phyloP scores from a whole-genome alignment of 2,888 invertebrate species.

The Drosophila bunnanda region DNA sequence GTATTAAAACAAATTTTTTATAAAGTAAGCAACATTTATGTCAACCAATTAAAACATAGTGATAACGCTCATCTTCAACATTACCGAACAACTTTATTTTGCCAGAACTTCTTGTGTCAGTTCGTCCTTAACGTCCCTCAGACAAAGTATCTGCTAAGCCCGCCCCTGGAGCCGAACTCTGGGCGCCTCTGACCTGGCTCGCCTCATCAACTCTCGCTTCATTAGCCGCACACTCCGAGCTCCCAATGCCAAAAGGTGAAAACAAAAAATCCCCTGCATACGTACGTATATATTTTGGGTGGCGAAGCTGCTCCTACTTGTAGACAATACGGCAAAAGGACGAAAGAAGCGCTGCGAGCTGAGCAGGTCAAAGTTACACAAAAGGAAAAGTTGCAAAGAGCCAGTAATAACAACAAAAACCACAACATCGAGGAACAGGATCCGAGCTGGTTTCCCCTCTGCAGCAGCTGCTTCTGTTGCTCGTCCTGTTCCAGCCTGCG shows the following conservation, averaged over 20 bases:
- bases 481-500: conserved; percentile 64
- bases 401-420: conserved; percentile 67
- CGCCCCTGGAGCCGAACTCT: neutral
- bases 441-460: conserved; percentile 28
- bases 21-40: neutral
- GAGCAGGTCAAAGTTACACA: conserved; percentile 62
- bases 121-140: neutral
- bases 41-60: neutral
- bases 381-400: conserved; percentile 70
- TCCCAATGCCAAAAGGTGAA: conserved; percentile 74
- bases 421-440: conserved; percentile 46
- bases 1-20: too few relatives aligned
- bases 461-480: conserved; percentile 13
- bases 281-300: conserved; percentile 13
- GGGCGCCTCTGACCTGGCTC: conserved; percentile 43
- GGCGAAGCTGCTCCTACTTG: conserved; percentile 43
- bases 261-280: conserved; percentile 45
- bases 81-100: neutral
- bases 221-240: conserved; percentile 73
- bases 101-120: neutral
- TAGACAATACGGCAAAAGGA: conserved; percentile 59
- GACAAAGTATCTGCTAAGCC: conserved; percentile 7
- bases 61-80: neutral
- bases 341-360: conserved; percentile 40
- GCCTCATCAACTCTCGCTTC: conserved; percentile 71